Evolutionary conservation across 1,140 invertebrate genomes (phyloP), one percentile per base, ranked within the genome.

Genomic region (Linepithema humile): DNA sequence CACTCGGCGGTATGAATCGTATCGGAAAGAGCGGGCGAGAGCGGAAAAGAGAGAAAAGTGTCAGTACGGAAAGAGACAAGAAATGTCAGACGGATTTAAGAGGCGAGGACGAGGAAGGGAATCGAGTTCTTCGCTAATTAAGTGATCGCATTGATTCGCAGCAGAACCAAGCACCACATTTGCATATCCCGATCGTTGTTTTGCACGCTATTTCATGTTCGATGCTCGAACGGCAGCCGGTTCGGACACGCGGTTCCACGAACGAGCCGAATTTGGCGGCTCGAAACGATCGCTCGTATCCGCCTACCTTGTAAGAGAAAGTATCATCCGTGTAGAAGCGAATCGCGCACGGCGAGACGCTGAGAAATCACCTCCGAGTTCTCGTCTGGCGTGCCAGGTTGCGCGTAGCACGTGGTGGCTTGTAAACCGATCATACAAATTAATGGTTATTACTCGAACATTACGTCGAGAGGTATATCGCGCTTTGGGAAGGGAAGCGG

Each of bases 91-190:
- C 23, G 40, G 35, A 40, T 65, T 83, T 77, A 78, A 87, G 85
- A 77, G 64, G 20, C 35, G 70, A 29, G 74, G 43, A 82, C 12
- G 67, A 59, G 45, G 7, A 50, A 55, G 26, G 59, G 57, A 57
- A 32, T 20, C 43, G 26, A 20, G 62, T 62, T 85, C 84, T 88
- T 84, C 59, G 85, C 60, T 90, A 89, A 90, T 90, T 85, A 90
- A 90, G 89, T 78, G 86, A 90, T 90, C 80, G 82, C 74, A 78
- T 88, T 86, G 83, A 90, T 90, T 89, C 75, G 78, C 84, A 89
- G 87, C 87, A 72, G 73, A 83, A 78, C 59, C 67, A 62, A 83
- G 67, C 83, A 59, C 26, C 59, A 73, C 77, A 88, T 88, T 88
- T 88, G 86, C 87, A 88, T 88, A 86, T 2, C 32, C 50, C 82